phyloP scores from a whole-genome alignment of 2,888 invertebrate species.

The Eilema griseolum region DNA sequence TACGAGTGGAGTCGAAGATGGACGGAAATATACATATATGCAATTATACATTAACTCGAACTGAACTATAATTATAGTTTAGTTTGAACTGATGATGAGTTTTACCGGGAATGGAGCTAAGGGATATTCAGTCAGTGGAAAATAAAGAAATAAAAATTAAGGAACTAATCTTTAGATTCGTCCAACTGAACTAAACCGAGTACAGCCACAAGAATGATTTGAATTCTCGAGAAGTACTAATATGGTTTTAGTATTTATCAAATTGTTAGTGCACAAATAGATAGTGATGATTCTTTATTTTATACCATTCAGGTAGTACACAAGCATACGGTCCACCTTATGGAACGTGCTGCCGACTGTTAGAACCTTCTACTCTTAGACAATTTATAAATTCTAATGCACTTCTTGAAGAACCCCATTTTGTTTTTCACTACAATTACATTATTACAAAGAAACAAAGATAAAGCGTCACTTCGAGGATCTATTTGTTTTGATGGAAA shows the following conservation, averaged over 20 bases:
- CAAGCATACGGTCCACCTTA: too few species aligned
- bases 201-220: neutral
- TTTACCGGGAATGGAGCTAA: neutral
- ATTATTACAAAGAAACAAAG: too few species aligned
- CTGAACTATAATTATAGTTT: neutral
- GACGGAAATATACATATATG: neutral
- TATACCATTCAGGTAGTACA: too few species aligned
- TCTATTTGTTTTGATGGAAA: too few species aligned
- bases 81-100: neutral
- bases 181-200: neutral
- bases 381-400: too few species aligned
- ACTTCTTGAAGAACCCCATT: too few species aligned
- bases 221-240: neutral
- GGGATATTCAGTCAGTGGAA: neutral
- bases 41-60: neutral
- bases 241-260: neutral
- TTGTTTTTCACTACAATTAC: too few species aligned
- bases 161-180: neutral
- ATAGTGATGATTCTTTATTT: neutral
- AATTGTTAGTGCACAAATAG: neutral
- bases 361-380: too few species aligned
- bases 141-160: neutral
- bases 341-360: too few species aligned
- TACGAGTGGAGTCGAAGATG: conserved; percentile 1
- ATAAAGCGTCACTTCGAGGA: too few species aligned